A percentile compares a stretch with the other conserved stretches of the same genome.
These are phyloP conservation scores for Schizothorax lantsangensis DNA, from an alignment of 2,797 vertebrate species.

Conservation along the genomic window DNA sequence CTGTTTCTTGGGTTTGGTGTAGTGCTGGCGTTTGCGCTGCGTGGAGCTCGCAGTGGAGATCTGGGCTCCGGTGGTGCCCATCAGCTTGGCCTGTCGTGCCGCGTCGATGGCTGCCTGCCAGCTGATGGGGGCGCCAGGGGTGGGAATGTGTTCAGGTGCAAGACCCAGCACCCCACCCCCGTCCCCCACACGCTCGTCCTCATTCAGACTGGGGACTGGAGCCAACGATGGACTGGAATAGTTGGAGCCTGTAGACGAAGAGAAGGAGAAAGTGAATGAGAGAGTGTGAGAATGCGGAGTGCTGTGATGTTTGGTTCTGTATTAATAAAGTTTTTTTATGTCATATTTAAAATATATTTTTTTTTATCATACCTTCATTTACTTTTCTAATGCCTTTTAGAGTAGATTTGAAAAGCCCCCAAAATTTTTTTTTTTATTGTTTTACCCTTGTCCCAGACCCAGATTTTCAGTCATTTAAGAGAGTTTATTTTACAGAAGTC, in stretches of 20 bases:
- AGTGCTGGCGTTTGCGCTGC: constrained; percentile 94
- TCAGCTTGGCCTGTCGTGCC: constrained; percentile 94
- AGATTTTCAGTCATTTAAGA: constrained; percentile 3
- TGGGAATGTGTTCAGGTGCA: constrained; percentile 94
- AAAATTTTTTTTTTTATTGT: no score
- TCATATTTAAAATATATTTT: neutral
- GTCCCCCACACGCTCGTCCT: constrained; percentile 82
- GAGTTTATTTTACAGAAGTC: neutral
- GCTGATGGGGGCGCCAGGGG: constrained; percentile 91
- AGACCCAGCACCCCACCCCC: constrained; percentile 89
- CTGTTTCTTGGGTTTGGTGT: constrained; percentile 97
- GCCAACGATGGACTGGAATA: constrained; percentile 92
- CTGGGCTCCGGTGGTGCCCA: constrained; percentile 90
- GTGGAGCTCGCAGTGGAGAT: constrained; percentile 97
- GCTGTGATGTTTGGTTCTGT: neutral
- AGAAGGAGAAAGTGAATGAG: neutral
- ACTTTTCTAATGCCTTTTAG: neutral
- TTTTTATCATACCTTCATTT: neutral
- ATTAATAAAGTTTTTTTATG: neutral
- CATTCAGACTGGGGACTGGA: constrained; percentile 81
- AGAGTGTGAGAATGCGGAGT: neutral
- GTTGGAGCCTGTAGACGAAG: constrained; percentile 80
- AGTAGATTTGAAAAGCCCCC: neutral
- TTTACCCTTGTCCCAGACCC: neutral
- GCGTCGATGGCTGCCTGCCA: constrained; percentile 99